Conservation (phyloP, 2,888 invertebrate species). For the Masnerella sp. region DNA sequence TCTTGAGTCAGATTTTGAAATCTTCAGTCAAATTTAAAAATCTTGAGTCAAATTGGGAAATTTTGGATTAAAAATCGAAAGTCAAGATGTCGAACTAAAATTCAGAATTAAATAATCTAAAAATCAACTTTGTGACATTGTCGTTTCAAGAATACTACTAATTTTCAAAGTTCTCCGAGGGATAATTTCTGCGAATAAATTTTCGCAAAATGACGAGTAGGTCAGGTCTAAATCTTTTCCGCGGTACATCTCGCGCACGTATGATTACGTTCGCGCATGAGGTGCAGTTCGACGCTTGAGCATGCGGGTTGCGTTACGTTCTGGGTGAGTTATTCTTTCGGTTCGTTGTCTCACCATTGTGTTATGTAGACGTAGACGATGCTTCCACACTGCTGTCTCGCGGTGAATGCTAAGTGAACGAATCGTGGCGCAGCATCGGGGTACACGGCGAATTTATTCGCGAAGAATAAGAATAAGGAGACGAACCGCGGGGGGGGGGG, state of each 20-base stretch:
- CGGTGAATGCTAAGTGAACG: slow-evolving; percentile 69
- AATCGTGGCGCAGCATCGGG: slow-evolving; percentile 65
- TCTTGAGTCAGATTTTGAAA: no score
- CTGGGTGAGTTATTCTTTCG: slow-evolving; percentile 74
- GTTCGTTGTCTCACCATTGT: slow-evolving; percentile 75
- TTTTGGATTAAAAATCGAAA: no score
- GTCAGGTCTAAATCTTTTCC: slow-evolving; percentile 48
- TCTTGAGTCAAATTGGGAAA: no score
- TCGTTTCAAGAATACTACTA: no score
- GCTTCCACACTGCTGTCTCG: slow-evolving; percentile 63
- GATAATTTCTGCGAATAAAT: not conserved
- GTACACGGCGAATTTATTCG: slow-evolving; percentile 67
- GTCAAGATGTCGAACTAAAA: no score
- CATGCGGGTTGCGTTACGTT: slow-evolving; percentile 70
- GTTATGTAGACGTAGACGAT: slow-evolving; percentile 69
- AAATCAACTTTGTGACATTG: no score
- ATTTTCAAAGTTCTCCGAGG: no score
- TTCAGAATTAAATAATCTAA: no score
- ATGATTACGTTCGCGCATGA: slow-evolving; percentile 61
- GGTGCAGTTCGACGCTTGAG: slow-evolving; percentile 62
- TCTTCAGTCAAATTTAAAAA: no score
- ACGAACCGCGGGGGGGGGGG: slow-evolving; percentile 32
- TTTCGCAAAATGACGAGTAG: slow-evolving; percentile 31
- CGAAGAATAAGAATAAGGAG: slow-evolving; percentile 64
- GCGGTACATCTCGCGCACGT: slow-evolving; percentile 63